These are phyloP conservation scores for Tadarida brasiliensis DNA, from an alignment of 2,797 vertebrate species.

Conservation along the genomic window DNA sequence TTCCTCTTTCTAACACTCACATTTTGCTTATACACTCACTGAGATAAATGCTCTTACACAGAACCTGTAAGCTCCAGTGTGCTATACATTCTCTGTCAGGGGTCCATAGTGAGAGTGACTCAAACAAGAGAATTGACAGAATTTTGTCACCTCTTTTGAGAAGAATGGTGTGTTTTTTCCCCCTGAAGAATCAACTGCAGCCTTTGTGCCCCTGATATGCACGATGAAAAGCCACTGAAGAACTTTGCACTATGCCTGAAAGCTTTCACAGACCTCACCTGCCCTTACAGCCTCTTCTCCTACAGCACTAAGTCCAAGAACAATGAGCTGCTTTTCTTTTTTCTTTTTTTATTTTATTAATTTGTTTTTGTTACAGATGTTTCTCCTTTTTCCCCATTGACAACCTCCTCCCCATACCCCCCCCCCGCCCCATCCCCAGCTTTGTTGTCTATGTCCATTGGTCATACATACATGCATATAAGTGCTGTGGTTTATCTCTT, in stretches of 20 bases:
- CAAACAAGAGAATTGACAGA: neutral
- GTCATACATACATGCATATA: too few species aligned
- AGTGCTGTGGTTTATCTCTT: too few species aligned
- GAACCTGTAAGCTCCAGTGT: neutral
- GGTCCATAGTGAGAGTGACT: neutral
- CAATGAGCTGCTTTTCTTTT: conserved; percentile 45
- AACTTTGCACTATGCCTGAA: neutral
- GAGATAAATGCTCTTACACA: neutral
- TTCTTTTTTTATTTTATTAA: too few species aligned
- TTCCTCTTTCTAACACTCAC: neutral
- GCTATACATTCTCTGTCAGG: neutral
- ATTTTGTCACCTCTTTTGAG: rapidly evolving
- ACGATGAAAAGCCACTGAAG: neutral
- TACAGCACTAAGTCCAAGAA: neutral
- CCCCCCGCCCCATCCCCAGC: too few species aligned
- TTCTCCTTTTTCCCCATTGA: too few species aligned
- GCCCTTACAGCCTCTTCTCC: conserved; percentile 53
- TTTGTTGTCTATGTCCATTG: too few species aligned
- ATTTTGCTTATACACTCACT: neutral
- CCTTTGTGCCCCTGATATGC: neutral
- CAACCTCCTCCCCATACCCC: too few species aligned
- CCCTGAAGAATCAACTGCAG: neutral
- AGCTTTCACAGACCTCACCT: conserved; percentile 16
- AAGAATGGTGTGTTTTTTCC: conserved; percentile 46
- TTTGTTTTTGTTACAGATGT: too few species aligned